Conservation (phyloP, 2,113 vertebrate genomes). For the Brienomyrus longianalis region DNA sequence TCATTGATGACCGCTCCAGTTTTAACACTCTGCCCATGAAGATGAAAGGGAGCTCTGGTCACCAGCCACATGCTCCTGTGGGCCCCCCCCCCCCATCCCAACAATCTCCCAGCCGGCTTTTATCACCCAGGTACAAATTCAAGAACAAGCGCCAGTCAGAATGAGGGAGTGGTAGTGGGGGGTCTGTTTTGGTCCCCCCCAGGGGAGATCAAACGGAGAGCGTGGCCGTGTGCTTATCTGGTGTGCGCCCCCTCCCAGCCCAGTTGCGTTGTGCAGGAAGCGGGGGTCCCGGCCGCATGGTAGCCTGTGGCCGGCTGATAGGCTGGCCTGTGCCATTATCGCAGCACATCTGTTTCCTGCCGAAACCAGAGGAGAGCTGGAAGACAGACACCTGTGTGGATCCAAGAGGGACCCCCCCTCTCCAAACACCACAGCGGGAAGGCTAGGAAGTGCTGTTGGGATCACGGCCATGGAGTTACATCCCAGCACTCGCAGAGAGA, state of each 20-base stretch:
- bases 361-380: conserved; percentile 11
- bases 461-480: not conserved
- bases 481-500: not conserved
- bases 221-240: conserved; percentile 47
- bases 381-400: conserved; percentile 23
- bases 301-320: conserved; percentile 54
- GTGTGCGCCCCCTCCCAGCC: conserved; percentile 19
- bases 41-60: not conserved
- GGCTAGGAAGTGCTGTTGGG: not conserved
- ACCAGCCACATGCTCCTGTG: not conserved
- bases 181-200: not conserved
- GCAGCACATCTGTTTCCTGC: conserved; percentile 63
- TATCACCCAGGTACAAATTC: conserved; percentile 37
- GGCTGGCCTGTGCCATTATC: conserved; percentile 39
- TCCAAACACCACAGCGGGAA: not conserved
- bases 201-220: conserved; percentile 13
- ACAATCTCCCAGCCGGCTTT: conserved; percentile 15
- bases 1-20: not conserved
- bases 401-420: not conserved
- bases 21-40: not conserved
- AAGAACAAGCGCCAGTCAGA: conserved; percentile 6
- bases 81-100: not conserved
- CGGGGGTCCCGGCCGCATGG: conserved; percentile 36
- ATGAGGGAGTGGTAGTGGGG: not conserved
- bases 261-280: conserved; percentile 56